Evolutionary conservation across 2,888 invertebrate genomes (phyloP), one percentile per base, ranked within the genome.

Genomic region (Acanthoscelides obtectus): DNA sequence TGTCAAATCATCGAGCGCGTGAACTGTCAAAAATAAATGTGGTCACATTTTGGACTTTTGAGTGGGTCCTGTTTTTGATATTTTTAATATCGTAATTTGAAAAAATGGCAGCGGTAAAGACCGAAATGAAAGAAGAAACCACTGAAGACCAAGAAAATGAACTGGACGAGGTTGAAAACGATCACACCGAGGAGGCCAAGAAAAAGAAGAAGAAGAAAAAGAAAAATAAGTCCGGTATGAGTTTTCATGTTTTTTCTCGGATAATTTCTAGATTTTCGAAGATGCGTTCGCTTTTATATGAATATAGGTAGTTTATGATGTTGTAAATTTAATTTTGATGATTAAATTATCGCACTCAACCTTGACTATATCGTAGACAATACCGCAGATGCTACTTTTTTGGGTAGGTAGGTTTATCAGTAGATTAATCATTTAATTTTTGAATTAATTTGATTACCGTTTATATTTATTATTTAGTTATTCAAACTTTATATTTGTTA

Each of bases 191-290:
- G 71, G 87, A 86, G 75, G 89, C 90, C 71, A 89, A 90, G 70
- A 94, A 93, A 85, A 95, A 95, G 88, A 94, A 94, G 87, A 95
- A 94, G 86, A 94, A 94, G 87, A 95, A 93, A 87, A 93, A 94
- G 89, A 94, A 94, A 89, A 78, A 74, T 64, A 64, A 69, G 69
- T 64, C 75, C 20, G 75, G 75, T 77, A 72, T 70, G 72, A 70
- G 21, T 21, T 64, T 22, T 20, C 66, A 66, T 22, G 20, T 6
- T 12, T 45, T 12, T 45, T 17, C 45, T 45, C 12, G 6, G 8
- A 45, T 45, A 12, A 45, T 45, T 45, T 45, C 45, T 3, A 17
- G 12, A 12, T 12, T 45, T 45, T 12, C 17, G 45, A 45, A 45
- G 6, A 45, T 17, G 25, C 17, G 17, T 17, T 12, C 17, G 17